Evolutionary conservation across 2,797 vertebrate genomes (phyloP).

Genomic region (Halcyon chelicuti): DNA sequence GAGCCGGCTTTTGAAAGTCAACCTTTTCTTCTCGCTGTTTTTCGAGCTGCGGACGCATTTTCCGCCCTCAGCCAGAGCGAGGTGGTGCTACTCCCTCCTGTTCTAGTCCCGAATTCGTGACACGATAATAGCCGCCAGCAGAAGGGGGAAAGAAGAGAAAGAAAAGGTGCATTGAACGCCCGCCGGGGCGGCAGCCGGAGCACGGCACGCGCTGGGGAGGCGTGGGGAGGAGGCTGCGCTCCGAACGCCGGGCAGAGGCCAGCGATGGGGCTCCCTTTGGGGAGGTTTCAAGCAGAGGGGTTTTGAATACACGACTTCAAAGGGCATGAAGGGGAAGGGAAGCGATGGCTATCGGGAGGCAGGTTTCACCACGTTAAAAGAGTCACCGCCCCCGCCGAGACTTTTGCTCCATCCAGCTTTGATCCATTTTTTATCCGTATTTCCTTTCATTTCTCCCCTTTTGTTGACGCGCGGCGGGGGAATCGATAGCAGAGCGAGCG

Average conservation of each 20-base stretch:
- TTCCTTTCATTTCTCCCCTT: constrained; percentile 69
- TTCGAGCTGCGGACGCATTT: background rate
- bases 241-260: background rate
- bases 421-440: constrained; percentile 72
- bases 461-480: constrained; percentile 23
- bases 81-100: background rate
- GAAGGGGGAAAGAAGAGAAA: background rate
- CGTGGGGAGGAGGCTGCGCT: background rate
- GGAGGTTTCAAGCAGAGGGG: constrained; percentile 1
- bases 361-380: constrained; percentile 65
- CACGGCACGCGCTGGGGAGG: rapidly evolving
- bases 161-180: background rate
- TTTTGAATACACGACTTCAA: constrained; percentile 47
- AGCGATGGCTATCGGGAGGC: constrained; percentile 47
- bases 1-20: constrained; percentile 6
- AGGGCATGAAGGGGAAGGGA: constrained; percentile 33
- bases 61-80: background rate
- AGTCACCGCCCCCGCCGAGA: constrained; percentile 25
- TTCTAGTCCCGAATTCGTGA: background rate
- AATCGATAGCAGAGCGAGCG: constrained; percentile 35
- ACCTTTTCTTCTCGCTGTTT: background rate
- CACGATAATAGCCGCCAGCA: background rate
- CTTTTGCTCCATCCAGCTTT: constrained; percentile 47
- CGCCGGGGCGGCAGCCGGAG: rapidly evolving
- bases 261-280: background rate